These are phyloP conservation scores for Salvator merianae DNA, from an alignment of 2,113 vertebrate genomes.

Conservation along the genomic window DNA sequence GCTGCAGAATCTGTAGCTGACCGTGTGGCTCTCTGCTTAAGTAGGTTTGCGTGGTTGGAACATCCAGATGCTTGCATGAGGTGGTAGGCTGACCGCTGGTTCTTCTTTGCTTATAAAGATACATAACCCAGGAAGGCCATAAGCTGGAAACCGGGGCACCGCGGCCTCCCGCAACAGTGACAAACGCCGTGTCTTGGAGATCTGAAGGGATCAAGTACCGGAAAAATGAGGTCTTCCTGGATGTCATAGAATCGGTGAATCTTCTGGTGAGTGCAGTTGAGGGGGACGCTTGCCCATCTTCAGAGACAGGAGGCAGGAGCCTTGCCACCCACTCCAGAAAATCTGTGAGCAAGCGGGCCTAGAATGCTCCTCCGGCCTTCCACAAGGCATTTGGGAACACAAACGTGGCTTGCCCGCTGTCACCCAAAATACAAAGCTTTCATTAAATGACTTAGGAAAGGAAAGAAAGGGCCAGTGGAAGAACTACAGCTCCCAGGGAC, in stretches of 20 bases:
- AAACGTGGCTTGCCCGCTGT: too few relatives aligned
- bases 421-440: too few relatives aligned
- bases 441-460: too few relatives aligned
- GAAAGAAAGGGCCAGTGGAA: too few relatives aligned
- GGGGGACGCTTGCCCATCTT: too few relatives aligned
- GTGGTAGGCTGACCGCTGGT: too few relatives aligned
- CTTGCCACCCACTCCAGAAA: too few relatives aligned
- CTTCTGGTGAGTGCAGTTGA: constrained; percentile 85
- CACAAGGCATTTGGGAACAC: too few relatives aligned
- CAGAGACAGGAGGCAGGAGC: too few relatives aligned
- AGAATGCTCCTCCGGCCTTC: too few relatives aligned
- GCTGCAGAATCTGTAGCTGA: background rate
- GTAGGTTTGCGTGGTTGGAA: background rate
- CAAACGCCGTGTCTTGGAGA: constrained; percentile 96
- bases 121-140: constrained; percentile 99
- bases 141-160: constrained; percentile 99
- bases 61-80: background rate
- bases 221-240: constrained; percentile 98
- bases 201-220: constrained; percentile 99
- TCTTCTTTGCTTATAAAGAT: constrained; percentile 72
- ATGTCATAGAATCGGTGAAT: constrained; percentile 98
- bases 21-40: background rate
- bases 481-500: too few relatives aligned
- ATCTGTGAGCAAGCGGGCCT: too few relatives aligned
- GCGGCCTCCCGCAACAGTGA: constrained; percentile 93